Conservation (phyloP, 2,888 invertebrate genomes). For the Lithophane socia region DNA sequence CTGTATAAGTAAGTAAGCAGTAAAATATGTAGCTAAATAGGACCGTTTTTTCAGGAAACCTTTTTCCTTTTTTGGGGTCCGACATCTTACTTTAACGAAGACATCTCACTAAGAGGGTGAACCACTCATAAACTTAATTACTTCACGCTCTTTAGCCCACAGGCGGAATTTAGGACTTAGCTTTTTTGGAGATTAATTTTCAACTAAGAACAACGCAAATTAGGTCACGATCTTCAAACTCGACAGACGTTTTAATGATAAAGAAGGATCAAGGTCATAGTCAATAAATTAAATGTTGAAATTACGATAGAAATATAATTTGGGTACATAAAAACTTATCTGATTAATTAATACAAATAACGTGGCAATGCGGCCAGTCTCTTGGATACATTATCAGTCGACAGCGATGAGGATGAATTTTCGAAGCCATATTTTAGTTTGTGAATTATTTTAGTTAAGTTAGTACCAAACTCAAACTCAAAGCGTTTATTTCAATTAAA, state of each 20-base stretch:
- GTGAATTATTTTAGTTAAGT: too few relatives aligned
- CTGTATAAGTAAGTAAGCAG: not conserved
- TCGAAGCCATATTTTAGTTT: too few relatives aligned
- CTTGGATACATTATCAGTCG: too few relatives aligned
- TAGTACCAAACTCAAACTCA: too few relatives aligned
- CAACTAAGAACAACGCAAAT: not conserved
- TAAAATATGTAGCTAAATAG: constrained; percentile 3
- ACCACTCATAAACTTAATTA: constrained; percentile 35
- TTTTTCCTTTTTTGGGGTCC: constrained; percentile 20
- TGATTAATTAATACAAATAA: too few relatives aligned
- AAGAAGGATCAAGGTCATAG: not conserved
- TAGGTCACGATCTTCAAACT: not conserved
- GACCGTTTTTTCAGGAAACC: constrained; percentile 12
- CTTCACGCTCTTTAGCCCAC: constrained; percentile 4
- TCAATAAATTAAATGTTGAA: not conserved
- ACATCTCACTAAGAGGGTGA: constrained; percentile 21
- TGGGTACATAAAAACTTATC: too few relatives aligned
- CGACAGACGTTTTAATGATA: not conserved
- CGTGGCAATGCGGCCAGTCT: too few relatives aligned
- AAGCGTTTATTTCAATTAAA: too few relatives aligned
- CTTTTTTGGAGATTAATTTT: constrained; percentile 4
- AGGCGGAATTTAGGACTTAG: not conserved
- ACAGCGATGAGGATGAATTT: too few relatives aligned
- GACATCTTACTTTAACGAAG: constrained; percentile 33
- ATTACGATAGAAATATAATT: too few relatives aligned